A percentile compares a stretch with the other conserved stretches of the same genome.
phyloP scores from a whole-genome alignment of 2,888 invertebrate genomes.

The Steromphala cineraria region DNA sequence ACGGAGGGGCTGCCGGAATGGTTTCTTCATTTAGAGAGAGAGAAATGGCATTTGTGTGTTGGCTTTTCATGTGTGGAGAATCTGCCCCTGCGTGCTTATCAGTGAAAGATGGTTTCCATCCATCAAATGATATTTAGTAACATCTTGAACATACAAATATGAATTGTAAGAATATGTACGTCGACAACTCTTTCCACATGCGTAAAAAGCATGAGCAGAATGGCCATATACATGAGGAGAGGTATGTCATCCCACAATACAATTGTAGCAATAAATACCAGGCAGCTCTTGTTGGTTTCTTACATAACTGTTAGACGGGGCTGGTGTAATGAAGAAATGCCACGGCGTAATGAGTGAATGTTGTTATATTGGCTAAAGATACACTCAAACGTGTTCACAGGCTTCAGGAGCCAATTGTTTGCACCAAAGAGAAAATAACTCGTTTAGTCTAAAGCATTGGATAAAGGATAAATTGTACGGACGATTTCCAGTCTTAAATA shows the following conservation, averaged over 20 bases:
- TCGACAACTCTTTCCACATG: neutral
- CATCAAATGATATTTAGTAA: conserved; percentile 7
- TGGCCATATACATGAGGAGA: neutral
- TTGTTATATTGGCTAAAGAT: neutral
- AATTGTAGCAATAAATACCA: neutral
- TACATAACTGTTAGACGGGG: too few species aligned
- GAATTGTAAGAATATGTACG: neutral
- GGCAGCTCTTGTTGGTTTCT: neutral
- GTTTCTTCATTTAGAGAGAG: conserved; percentile 9
- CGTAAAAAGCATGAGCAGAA: neutral
- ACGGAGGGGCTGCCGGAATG: neutral
- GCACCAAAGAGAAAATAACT: too few species aligned
- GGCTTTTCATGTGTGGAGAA: neutral
- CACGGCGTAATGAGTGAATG: too few species aligned
- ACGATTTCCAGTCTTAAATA: too few species aligned
- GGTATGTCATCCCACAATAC: neutral
- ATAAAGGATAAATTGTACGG: too few species aligned
- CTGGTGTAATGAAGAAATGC: too few species aligned
- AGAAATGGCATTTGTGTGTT: neutral
- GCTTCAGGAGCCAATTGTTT: too few species aligned
- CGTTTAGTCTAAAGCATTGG: too few species aligned
- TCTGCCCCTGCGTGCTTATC: neutral
- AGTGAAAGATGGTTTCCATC: neutral
- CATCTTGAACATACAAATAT: neutral
- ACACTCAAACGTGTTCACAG: neutral